Percentiles rank a stretch among this genome's conserved stretches.
These are phyloP conservation scores for Glaucopsyche alexis DNA, from an alignment of 2,888 invertebrate genomes.

Conservation along the genomic window DNA sequence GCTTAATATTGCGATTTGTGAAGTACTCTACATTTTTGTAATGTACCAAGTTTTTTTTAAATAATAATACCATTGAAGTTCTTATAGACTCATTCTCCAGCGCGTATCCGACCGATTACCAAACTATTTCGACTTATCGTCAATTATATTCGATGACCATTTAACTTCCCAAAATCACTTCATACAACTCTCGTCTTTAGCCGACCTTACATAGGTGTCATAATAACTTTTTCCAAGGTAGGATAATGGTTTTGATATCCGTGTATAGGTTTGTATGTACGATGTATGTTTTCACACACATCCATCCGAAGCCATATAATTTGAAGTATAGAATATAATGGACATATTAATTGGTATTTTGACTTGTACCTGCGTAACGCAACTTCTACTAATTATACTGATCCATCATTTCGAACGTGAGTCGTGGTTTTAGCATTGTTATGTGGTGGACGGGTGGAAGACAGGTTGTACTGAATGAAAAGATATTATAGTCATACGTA, in stretches of 20 bases:
- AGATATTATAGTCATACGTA: not conserved
- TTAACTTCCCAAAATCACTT: slow-evolving; percentile 7
- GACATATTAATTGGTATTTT: slow-evolving; percentile 64
- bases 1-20: too few species aligned
- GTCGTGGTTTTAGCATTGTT: slow-evolving; percentile 1
- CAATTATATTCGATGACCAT: slow-evolving; percentile 69
- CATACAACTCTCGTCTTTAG: not conserved
- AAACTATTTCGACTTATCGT: slow-evolving; percentile 45
- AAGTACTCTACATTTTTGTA: too few species aligned
- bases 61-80: too few species aligned
- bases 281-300: not conserved
- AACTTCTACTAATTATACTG: slow-evolving; percentile 4
- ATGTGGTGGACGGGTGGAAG: not conserved
- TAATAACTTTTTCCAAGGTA: not conserved
- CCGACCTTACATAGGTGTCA: not conserved
- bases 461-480: not conserved
- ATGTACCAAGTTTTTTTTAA: too few species aligned
- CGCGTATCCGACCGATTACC: not conserved
- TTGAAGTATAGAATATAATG: slow-evolving; percentile 19
- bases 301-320: not conserved
- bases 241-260: not conserved
- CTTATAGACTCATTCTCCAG: too few species aligned
- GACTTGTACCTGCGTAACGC: slow-evolving; percentile 40
- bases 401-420: not conserved
- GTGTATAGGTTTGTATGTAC: not conserved